Evolutionary conservation across 2,888 invertebrate species (phyloP).

Genomic region (Orchestes rusci): DNA sequence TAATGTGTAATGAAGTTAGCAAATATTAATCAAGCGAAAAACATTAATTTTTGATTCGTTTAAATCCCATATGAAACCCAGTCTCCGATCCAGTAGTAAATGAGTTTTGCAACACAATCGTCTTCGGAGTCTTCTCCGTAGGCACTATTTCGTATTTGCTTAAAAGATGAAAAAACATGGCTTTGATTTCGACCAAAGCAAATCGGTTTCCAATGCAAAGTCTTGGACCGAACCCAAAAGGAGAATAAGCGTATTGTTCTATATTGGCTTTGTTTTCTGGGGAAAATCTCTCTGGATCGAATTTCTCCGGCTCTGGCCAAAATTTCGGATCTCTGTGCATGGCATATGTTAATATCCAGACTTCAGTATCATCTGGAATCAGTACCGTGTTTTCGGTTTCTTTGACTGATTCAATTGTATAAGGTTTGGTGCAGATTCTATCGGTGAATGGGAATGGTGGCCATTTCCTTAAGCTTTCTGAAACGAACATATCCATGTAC

Average conservation of each 20-base stretch:
- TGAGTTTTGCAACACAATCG: too few relatives aligned
- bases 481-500: slow-evolving; percentile 48
- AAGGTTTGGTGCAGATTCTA: neutral
- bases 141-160: slow-evolving; percentile 32
- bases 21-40: too few relatives aligned
- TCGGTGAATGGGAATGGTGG: neutral
- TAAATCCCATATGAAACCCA: too few relatives aligned
- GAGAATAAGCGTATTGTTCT: slow-evolving; percentile 45
- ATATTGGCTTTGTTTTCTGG: slow-evolving; percentile 40
- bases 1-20: too few relatives aligned
- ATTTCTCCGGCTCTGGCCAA: slow-evolving; percentile 43
- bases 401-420: neutral
- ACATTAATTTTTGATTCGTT: too few relatives aligned
- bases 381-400: neutral
- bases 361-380: slow-evolving; percentile 27
- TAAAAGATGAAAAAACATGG: slow-evolving; percentile 30
- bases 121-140: slow-evolving; percentile 32
- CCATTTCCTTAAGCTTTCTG: slow-evolving; percentile 1
- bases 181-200: slow-evolving; percentile 37
- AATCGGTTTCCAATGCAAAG: slow-evolving; percentile 46
- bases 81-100: too few relatives aligned
- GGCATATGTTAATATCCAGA: slow-evolving; percentile 37
- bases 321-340: slow-evolving; percentile 43
- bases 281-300: slow-evolving; percentile 42
- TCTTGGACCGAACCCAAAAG: slow-evolving; percentile 50